Base-by-base conservation (phyloP, 2,113 vertebrate genomes). In the Macrotis lagotis region DNA sequence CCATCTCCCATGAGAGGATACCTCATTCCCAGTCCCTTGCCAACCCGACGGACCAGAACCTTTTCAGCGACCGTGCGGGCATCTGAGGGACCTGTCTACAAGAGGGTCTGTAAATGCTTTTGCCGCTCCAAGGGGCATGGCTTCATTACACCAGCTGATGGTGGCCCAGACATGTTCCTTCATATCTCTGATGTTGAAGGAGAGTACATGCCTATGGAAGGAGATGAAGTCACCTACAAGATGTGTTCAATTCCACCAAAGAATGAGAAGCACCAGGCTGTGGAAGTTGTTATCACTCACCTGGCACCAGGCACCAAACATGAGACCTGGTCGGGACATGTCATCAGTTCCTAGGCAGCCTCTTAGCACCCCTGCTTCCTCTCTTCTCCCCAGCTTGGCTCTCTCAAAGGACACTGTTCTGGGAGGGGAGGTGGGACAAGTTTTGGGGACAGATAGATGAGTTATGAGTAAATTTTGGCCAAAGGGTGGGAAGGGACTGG, bases 151-250 rank as follows among this genome's bases (percentile, higher is more conserved):
- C 99, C 99, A 0, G 98, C 98, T 0, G 99, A 99, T 0, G 99
- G 99, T 0, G 99, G 99, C 22, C 96, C 96, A 0, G 99, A 99
- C 97, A 99, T 99, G 98, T 99, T 99, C 3, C 99, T 99, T 89
- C 99, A 99, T 97, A 99, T 99, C 97, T 99, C 99, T 0, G 99
- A 99, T n/a, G 99, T 99, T 0, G 99, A 99, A 94, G 99, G 99
- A 16, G 99, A 99, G 97, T 99, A 99, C 0, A 99, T 99, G 50
- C 99, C 99, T 0, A 97, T 99, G 98, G 99, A 99, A n/a, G 99
- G 99, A 0, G 99, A 99, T 1, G 99, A 99, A 97, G 99, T 99
- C 97, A 99, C 98, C 98, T 99, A 99, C 97, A 99, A 99, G 98
- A 92, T 99, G 94, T 99, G 99, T 98, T 98, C 98, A 98, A 99